Conservation (phyloP, 2,113 vertebrate genomes). For the Cyprinodon tularosa region DNA sequence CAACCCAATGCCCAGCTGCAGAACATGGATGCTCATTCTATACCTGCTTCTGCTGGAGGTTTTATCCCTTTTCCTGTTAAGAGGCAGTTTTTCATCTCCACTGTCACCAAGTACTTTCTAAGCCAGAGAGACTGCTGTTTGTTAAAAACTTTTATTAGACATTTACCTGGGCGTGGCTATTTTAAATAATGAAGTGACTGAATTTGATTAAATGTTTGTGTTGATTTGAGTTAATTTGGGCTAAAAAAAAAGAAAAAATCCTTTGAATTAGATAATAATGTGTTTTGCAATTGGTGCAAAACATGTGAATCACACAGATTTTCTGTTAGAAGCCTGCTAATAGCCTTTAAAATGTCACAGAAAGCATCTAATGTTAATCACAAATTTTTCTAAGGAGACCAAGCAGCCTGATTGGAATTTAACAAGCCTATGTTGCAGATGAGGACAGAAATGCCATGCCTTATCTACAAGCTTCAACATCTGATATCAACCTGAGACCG, state of each 20-base stretch:
- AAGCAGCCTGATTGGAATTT: slow-evolving; percentile 31
- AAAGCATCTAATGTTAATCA: slow-evolving; percentile 43
- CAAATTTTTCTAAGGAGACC: background rate
- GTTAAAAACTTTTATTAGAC: background rate
- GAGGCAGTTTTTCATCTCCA: background rate
- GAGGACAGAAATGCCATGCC: slow-evolving; percentile 51
- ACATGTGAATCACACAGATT: background rate
- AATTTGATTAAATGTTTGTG: background rate
- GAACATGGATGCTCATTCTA: background rate
- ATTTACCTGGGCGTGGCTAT: background rate
- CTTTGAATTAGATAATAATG: no score
- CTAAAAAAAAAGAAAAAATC: no score
- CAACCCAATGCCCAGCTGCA: background rate
- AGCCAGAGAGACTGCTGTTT: background rate
- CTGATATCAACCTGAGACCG: slow-evolving; percentile 47
- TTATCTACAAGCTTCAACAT: slow-evolving; percentile 49
- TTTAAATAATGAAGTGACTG: background rate
- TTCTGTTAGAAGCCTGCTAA: background rate
- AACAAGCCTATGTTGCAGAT: slow-evolving; percentile 9
- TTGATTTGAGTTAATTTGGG: no score
- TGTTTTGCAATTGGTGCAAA: background rate
- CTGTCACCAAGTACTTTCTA: background rate
- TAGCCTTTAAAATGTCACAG: background rate
- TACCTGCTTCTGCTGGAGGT: background rate
- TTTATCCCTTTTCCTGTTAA: background rate